Conservation (phyloP, 2,797 vertebrate genomes). For the Lycodopsis pacificus region DNA sequence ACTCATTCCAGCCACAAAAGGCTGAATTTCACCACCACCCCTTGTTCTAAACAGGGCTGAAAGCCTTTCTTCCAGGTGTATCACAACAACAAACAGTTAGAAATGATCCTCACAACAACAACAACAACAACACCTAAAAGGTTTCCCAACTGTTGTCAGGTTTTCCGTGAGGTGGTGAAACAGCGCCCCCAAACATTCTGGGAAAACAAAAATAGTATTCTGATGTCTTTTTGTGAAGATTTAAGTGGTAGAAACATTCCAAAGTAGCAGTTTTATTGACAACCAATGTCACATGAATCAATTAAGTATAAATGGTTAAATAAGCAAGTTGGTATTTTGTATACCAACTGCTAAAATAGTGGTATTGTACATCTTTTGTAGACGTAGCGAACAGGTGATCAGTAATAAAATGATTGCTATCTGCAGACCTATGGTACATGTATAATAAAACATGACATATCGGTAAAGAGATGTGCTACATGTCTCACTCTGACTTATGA, state of each 20-base stretch:
- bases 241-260: neutral
- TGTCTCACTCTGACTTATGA: neutral
- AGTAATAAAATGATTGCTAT: neutral
- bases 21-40: neutral
- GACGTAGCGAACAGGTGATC: too few species aligned
- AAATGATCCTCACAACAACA: neutral
- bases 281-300: neutral
- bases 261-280: neutral
- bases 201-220: neutral
- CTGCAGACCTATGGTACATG: neutral
- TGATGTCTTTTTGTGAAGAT: neutral
- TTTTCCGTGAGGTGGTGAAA: neutral
- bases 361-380: neutral
- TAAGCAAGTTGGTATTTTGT: neutral
- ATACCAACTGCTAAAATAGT: neutral
- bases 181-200: too few species aligned
- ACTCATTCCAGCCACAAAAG: neutral
- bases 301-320: neutral
- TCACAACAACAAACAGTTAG: neutral
- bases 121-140: too few species aligned
- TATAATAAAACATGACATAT: neutral
- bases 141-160: neutral
- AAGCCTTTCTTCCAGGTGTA: neutral
- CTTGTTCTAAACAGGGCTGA: neutral
- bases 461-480: neutral